Base-by-base conservation (phyloP, 2,888 invertebrate genomes). In the Heteromurus nitidus region DNA sequence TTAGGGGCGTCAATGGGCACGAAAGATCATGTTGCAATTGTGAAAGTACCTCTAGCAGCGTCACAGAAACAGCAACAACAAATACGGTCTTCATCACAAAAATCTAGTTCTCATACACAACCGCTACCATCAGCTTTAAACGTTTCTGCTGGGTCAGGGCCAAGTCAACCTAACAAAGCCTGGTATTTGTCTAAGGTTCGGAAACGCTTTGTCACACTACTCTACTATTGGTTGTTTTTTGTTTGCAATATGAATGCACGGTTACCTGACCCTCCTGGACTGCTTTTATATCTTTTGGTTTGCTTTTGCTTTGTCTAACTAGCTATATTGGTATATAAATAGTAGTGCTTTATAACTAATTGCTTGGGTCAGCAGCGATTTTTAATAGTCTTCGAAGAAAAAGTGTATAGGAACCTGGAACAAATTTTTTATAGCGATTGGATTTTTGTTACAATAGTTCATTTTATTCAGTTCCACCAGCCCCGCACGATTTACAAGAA, bases 1-100 rank as follows among this genome's bases (percentile, higher is more conserved):
- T 68, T 85, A 44, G 68, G 67, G 22, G 70, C 73, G 60, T 60
- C 67, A 16, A 50, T 55, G 28, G 65, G 76, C 64, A 67, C 53
- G n/a, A 83, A 80, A 85, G 85, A 85, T 47, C 83, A 85, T 67
- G 82, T 85, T 75, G 80, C 83, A 20, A 82, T 85, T 83, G 80
- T 85, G 64, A 85, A 85, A 85, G 85, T 85, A 36, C 85, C 85
- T 60, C 24, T 84, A 74, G 75, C 68, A 75, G 69, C 77, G n/a
- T 82, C 80, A 30, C 80, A 82, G 53, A 80, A 84, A 65, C 80
- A 72, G 68, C 67, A 77, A 53, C 72, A 55, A 47, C 62, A 28
- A n/a, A 47, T 73, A 30, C 79, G 80, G 65, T 67, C 80, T 58
- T 55, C 74, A 44, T 64, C 83, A 75, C 80, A 75, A 80, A 80